These are phyloP conservation scores for Sylvilagus floridanus DNA, from an alignment of 2,797 vertebrate genomes.

Conservation along the genomic window DNA sequence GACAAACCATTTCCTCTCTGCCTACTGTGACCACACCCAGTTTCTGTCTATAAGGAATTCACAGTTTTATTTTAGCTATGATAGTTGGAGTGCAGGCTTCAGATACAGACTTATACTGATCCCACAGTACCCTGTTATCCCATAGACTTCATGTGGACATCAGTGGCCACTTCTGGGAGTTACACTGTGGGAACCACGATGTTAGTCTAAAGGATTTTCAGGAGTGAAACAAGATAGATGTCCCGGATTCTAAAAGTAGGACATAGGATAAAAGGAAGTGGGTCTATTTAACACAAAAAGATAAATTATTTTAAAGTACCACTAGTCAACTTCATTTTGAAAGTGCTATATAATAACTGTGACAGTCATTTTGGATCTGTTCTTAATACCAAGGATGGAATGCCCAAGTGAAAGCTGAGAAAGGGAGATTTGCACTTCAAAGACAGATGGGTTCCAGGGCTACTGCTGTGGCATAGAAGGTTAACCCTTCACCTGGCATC, in stretches of 20 bases:
- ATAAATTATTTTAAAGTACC: neutral
- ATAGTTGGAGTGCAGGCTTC: neutral
- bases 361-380: neutral
- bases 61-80: neutral
- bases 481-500: too few relatives aligned
- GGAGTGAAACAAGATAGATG: neutral
- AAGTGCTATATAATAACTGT: neutral
- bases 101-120: neutral
- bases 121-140: neutral
- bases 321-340: neutral
- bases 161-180: neutral
- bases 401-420: neutral
- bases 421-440: neutral
- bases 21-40: neutral
- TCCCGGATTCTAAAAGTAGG: neutral
- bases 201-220: neutral
- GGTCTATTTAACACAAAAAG: neutral
- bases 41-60: neutral
- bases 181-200: neutral
- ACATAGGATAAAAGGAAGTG: neutral
- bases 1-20: neutral
- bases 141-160: accelerated
- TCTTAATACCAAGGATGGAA: neutral
- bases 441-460: too few relatives aligned
- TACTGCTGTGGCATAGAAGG: too few relatives aligned